These are phyloP conservation scores for Neodon shergylaensis DNA, from an alignment of 2,113 vertebrate species.

Conservation along the genomic window DNA sequence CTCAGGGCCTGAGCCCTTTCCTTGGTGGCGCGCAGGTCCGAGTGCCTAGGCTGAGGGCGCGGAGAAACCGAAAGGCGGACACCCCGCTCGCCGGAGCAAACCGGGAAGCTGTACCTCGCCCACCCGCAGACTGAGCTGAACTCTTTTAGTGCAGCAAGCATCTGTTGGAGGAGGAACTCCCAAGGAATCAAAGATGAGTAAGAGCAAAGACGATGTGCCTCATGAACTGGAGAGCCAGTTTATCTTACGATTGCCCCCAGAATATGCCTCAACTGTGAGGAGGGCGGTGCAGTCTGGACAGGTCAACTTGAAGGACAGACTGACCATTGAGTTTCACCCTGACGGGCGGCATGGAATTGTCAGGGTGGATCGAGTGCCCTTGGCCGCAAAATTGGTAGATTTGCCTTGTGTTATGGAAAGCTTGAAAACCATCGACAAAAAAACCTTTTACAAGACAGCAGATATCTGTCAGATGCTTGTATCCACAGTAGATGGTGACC, in stretches of 20 bases:
- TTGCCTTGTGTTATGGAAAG: constrained; percentile 92
- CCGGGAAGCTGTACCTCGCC: no score
- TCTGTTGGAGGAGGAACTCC: constrained; percentile 63
- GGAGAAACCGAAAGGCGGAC: no score
- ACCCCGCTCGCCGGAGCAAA: no score
- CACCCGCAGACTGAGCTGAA: no score
- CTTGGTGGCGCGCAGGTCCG: no score
- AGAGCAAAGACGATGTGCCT: constrained; percentile 96
- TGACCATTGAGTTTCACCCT: constrained; percentile 92
- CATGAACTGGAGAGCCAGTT: constrained; percentile 97
- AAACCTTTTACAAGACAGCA: constrained; percentile 95
- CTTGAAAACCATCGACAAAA: constrained; percentile 95
- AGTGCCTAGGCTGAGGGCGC: no score
- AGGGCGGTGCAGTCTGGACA: constrained; percentile 92
- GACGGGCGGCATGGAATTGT: constrained; percentile 94
- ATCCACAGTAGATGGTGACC: constrained; percentile 95
- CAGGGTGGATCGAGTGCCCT: constrained; percentile 91
- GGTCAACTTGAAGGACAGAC: constrained; percentile 92
- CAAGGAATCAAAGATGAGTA: constrained; percentile 88
- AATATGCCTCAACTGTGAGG: constrained; percentile 92
- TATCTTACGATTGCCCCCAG: constrained; percentile 90
- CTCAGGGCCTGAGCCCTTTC: no score
- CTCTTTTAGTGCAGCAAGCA: constrained; percentile 62
- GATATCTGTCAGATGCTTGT: constrained; percentile 98
- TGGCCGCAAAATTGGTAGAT: constrained; percentile 93